phyloP scores from a whole-genome alignment of 2,797 vertebrate species.

The Etheostoma nigrum region DNA sequence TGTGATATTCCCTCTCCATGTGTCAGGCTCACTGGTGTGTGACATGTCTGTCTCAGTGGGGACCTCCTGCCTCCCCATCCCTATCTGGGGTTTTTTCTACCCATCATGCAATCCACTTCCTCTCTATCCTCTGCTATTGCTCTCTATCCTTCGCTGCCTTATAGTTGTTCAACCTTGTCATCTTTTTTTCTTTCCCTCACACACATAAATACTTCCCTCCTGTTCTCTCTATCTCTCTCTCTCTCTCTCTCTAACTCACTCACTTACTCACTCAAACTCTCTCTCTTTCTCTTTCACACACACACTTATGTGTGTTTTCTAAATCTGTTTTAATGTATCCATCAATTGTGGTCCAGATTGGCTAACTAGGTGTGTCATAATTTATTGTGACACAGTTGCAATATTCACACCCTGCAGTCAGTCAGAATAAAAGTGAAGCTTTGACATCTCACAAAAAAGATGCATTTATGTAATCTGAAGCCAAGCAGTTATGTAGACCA shows the following conservation, averaged over 20 bases:
- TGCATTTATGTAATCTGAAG: conserved; percentile 14
- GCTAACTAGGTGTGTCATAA: conserved; percentile 21
- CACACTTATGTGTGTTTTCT: conserved; percentile 7
- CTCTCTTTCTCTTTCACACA: neutral
- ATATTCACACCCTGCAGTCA: conserved; percentile 1
- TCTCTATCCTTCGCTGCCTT: conserved; percentile 37
- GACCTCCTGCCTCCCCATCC: conserved; percentile 59
- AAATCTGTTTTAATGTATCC: conserved; percentile 27
- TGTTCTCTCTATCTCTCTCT: neutral
- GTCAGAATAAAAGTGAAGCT: conserved; percentile 14
- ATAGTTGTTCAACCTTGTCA: conserved; percentile 53
- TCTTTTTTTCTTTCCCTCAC: conserved; percentile 15
- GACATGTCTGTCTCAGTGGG: conserved; percentile 72
- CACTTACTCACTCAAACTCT: conserved; percentile 3
- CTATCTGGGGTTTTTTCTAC: conserved; percentile 36
- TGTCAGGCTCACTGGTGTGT: conserved; percentile 71
- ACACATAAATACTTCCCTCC: neutral
- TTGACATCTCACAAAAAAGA: conserved; percentile 23
- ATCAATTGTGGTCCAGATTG: conserved; percentile 34
- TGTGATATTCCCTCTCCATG: conserved; percentile 61
- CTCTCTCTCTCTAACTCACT: neutral
- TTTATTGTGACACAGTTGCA: conserved; percentile 37
- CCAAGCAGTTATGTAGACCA: conserved; percentile 1
- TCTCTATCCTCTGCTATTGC: conserved; percentile 35
- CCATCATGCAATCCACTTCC: conserved; percentile 48